These are phyloP conservation scores for Empidonax alnorum DNA, from an alignment of 2,113 vertebrate species.

Conservation along the genomic window DNA sequence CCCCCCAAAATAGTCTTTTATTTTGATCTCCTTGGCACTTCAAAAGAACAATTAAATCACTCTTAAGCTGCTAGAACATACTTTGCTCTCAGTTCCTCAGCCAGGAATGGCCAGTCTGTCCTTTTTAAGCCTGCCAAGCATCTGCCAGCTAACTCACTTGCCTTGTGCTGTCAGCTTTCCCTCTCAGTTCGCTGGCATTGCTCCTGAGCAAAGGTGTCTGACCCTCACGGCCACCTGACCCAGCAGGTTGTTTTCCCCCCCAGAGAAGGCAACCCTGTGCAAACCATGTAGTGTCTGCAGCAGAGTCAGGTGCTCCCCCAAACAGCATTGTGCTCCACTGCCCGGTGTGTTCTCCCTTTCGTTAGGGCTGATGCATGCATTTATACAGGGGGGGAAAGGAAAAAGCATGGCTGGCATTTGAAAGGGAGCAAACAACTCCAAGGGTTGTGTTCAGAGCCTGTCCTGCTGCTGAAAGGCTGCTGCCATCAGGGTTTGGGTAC, in stretches of 20 bases:
- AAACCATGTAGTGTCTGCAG: accelerated
- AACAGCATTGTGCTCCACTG: accelerated
- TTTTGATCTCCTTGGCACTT: slow-evolving; percentile 46
- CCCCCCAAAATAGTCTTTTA: neutral
- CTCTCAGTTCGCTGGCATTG: neutral
- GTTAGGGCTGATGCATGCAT: neutral
- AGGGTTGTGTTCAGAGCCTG: neutral
- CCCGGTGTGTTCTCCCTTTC: accelerated
- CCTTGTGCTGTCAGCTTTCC: neutral
- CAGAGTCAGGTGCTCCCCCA: neutral
- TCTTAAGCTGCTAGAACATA: neutral
- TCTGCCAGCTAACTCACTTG: neutral
- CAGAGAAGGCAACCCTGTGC: neutral
- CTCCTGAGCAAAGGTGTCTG: neutral
- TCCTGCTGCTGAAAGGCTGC: neutral
- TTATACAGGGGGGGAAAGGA: neutral
- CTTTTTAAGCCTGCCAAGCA: neutral
- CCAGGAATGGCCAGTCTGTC: neutral
- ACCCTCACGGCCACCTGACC: neutral
- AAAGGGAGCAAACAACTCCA: neutral
- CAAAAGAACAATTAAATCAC: slow-evolving; percentile 12
- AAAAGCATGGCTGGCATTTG: neutral
- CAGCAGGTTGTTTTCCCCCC: neutral
- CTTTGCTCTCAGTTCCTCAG: neutral
- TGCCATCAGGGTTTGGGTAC: neutral